These are phyloP conservation scores for Ophion obscuratus DNA, from an alignment of 2,888 invertebrate genomes.

Conservation along the genomic window DNA sequence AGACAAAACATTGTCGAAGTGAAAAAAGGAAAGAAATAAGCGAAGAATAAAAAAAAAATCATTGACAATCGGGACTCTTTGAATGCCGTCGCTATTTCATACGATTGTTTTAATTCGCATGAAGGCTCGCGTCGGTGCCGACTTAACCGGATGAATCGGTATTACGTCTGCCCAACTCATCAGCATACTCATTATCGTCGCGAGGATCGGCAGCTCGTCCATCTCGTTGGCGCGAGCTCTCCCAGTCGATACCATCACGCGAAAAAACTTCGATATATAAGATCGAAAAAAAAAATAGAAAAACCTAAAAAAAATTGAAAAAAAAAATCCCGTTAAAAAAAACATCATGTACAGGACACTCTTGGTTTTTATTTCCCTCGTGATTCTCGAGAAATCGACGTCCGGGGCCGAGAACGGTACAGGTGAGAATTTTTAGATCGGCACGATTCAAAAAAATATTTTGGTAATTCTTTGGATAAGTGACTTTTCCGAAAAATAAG, in stretches of 20 bases:
- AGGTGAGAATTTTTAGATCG: constrained; percentile 38
- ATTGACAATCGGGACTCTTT: constrained; percentile 11
- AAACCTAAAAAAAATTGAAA: constrained; percentile 2
- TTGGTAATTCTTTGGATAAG: neutral
- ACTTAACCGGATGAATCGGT: constrained; percentile 23
- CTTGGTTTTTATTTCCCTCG: constrained; percentile 37
- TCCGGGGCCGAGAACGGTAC: constrained; percentile 30
- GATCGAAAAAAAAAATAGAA: neutral
- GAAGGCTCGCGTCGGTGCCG: constrained; percentile 22
- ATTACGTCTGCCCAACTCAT: constrained; percentile 47
- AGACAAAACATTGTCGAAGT: constrained; percentile 31
- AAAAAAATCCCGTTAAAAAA: constrained; percentile 7
- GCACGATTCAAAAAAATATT: neutral
- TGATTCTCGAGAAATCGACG: constrained; percentile 21
- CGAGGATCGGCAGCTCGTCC: constrained; percentile 9
- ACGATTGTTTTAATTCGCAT: constrained; percentile 22
- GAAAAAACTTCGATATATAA: neutral
- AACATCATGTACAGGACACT: constrained; percentile 47
- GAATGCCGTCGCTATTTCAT: neutral
- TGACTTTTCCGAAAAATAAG: too few relatives aligned
- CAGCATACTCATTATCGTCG: constrained; percentile 25
- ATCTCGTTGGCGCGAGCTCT: neutral
- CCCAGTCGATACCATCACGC: neutral
- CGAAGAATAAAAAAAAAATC: constrained; percentile 9
- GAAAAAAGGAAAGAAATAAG: constrained; percentile 27